Percentiles rank a stretch among this genome's conserved stretches.
Conservation (phyloP, 2,888 invertebrate species). For the Trisateles emortualis region DNA sequence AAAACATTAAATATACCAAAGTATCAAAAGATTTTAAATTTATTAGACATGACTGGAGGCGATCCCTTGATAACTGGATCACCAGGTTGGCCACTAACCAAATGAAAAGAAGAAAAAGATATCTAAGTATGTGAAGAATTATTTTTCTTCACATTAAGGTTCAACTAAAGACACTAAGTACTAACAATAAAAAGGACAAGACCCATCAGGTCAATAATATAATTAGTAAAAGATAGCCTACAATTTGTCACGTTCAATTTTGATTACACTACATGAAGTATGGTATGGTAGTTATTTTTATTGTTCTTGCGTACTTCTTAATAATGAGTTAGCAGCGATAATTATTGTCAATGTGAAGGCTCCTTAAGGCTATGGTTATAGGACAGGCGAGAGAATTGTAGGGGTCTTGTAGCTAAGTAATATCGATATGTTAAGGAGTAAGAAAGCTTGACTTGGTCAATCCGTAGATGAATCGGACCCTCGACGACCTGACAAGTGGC, state of each 20-base stretch:
- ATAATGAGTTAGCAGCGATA: conserved; percentile 20
- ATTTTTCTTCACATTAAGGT: too few relatives aligned
- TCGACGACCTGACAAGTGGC: too few relatives aligned
- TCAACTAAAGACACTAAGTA: not conserved
- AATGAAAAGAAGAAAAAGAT: not conserved
- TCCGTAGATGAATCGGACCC: too few relatives aligned
- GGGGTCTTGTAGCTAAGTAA: not conserved
- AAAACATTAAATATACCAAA: too few relatives aligned
- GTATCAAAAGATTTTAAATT: too few relatives aligned
- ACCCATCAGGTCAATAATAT: conserved; percentile 1
- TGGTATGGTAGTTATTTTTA: conserved; percentile 14
- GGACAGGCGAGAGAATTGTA: not conserved
- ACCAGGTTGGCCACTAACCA: too few relatives aligned
- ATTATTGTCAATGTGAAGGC: not conserved
- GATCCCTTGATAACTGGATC: too few relatives aligned
- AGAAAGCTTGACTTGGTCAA: too few relatives aligned
- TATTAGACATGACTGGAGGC: too few relatives aligned
- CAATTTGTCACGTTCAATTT: conserved; percentile 32
- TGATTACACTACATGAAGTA: conserved; percentile 22
- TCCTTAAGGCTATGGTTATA: conserved; percentile 1
- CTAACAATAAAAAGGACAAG: not conserved
- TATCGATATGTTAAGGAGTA: too few relatives aligned
- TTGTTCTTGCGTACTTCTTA: conserved; percentile 16
- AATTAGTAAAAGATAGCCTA: conserved; percentile 16
- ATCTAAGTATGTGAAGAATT: too few relatives aligned